Percentiles rank a stretch among this genome's conserved stretches.
Conservation (phyloP, 35 echinoderm and acorn worm genomes). For the Heliocidaris erythrogramma region DNA sequence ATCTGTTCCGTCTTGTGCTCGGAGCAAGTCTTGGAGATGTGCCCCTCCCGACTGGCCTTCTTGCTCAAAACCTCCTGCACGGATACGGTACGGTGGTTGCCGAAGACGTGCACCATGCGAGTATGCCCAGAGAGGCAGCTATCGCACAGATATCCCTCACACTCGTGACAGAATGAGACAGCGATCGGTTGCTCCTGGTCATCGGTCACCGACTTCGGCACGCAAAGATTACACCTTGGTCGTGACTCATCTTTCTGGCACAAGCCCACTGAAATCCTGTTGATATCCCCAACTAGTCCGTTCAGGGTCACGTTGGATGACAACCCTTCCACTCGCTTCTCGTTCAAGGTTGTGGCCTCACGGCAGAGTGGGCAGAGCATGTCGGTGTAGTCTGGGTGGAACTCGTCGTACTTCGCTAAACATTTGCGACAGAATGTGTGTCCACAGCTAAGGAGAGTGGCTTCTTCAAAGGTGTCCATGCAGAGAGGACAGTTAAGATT, state of each 20-base stretch:
- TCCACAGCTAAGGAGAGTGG: slow-evolving; percentile 25
- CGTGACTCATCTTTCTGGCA: background rate
- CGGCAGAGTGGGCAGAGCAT: slow-evolving; percentile 41
- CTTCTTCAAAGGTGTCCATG: slow-evolving; percentile 35
- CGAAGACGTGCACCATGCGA: slow-evolving; percentile 25
- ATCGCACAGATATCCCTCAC: slow-evolving; percentile 29
- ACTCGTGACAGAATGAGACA: slow-evolving; percentile 19
- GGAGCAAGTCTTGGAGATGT: background rate
- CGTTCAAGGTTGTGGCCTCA: background rate
- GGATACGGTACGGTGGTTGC: background rate
- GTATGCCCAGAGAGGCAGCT: slow-evolving; percentile 29
- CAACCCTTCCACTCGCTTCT: slow-evolving; percentile 24
- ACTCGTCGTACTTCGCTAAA: slow-evolving; percentile 38
- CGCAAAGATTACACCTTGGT: background rate
- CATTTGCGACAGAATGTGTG: slow-evolving; percentile 36
- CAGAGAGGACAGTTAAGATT: slow-evolving; percentile 50
- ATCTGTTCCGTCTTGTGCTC: slow-evolving; percentile 24
- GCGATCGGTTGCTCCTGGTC: slow-evolving; percentile 19
- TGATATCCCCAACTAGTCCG: slow-evolving; percentile 25
- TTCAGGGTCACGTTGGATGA: slow-evolving; percentile 29
- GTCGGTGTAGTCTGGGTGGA: slow-evolving; percentile 5
- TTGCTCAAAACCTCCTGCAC: background rate
- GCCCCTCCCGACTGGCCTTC: background rate
- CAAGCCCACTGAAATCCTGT: background rate
- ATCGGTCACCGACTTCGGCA: background rate